A percentile compares a stretch with the other conserved stretches of the same genome.
phyloP scores from a whole-genome alignment of 30 jellyfish, hydroid and myxozoan species.

The Chrysaora quinquecirrha region DNA sequence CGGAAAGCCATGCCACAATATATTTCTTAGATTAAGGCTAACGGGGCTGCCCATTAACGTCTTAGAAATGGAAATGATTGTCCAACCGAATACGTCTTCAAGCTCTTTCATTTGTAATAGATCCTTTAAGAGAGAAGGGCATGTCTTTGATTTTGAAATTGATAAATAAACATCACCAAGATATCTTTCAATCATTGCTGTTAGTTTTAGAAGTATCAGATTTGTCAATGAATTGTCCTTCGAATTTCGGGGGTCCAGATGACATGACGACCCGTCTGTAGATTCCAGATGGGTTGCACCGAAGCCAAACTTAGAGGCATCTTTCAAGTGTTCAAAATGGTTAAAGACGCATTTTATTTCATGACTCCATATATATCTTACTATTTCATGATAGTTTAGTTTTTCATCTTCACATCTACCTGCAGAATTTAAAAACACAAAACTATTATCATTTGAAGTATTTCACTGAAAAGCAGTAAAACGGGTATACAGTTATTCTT shows the following conservation, averaged over 20 bases:
- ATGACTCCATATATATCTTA: no score
- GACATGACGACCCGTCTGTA: no score
- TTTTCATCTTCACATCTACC: no score
- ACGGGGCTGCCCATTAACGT: constrained; percentile 66
- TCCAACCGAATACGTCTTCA: constrained; percentile 24
- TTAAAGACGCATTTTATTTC: no score
- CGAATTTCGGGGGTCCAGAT: not conserved
- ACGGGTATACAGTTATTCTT: no score
- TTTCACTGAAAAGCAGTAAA: no score
- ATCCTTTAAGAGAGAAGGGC: constrained; percentile 62
- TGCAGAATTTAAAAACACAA: no score
- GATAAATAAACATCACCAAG: constrained; percentile 56
- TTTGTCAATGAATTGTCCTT: constrained; percentile 4
- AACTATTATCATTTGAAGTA: no score
- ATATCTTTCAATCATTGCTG: constrained; percentile 53
- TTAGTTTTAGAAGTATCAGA: constrained; percentile 31
- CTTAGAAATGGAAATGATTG: constrained; percentile 12
- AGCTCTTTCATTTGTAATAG: constrained; percentile 30
- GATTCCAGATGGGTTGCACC: no score
- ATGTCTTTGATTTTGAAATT: constrained; percentile 12
- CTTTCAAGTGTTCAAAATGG: no score
- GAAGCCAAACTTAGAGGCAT: no score
- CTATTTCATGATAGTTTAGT: no score
- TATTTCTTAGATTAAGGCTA: constrained; percentile 70
- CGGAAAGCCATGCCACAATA: constrained; percentile 85